Conservation (phyloP, 2,888 invertebrate genomes). For the Lapara coniferarum region DNA sequence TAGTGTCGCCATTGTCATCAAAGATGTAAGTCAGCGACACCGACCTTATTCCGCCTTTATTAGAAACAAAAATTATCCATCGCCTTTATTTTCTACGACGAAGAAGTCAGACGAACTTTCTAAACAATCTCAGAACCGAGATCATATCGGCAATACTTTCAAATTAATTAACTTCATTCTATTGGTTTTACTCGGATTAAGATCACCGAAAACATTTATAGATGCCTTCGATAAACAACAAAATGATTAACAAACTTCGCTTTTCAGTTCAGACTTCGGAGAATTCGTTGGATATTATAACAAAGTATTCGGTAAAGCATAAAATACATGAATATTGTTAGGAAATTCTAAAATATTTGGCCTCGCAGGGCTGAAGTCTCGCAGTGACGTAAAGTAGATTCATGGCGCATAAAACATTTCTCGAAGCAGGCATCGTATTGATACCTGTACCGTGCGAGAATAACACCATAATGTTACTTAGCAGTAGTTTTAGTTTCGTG, state of each 20-base stretch:
- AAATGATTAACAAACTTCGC: conserved; percentile 28
- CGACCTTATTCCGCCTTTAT: conserved; percentile 35
- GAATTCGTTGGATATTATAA: background rate
- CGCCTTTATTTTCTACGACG: conserved; percentile 29
- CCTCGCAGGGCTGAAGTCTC: too few relatives aligned
- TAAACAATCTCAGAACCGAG: conserved; percentile 48
- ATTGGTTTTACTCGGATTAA: conserved; percentile 46
- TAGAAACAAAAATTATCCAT: conserved; percentile 37
- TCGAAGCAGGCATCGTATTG: too few relatives aligned
- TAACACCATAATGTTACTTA: too few relatives aligned
- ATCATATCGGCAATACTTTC: conserved; percentile 49
- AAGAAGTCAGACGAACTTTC: conserved; percentile 35
- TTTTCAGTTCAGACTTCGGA: background rate
- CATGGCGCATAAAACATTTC: too few relatives aligned
- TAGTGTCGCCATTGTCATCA: background rate
- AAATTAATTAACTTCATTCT: conserved; percentile 57
- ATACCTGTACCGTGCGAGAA: too few relatives aligned
- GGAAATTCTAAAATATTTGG: too few relatives aligned
- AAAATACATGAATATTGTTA: too few relatives aligned
- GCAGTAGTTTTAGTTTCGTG: too few relatives aligned
- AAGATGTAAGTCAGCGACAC: conserved; percentile 27
- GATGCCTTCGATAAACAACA: conserved; percentile 24
- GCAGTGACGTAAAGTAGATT: too few relatives aligned
- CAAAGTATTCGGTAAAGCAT: too few relatives aligned
- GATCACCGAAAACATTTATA: conserved; percentile 28